Evolutionary conservation across 2,797 vertebrate genomes (phyloP), one percentile per base, ranked within the genome.

Genomic region (Denticeps clupeoides): DNA sequence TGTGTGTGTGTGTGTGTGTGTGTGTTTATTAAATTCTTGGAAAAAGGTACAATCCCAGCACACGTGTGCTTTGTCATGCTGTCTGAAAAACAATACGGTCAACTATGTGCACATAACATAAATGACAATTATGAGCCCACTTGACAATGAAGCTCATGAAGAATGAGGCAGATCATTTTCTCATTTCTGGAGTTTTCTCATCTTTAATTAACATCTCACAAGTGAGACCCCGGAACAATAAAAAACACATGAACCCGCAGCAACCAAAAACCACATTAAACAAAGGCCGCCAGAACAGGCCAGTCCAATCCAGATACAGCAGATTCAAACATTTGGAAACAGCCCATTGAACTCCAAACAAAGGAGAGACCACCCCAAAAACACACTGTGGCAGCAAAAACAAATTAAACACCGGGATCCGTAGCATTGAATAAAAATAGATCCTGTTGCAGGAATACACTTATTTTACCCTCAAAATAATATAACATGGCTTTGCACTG

Each of bases 241-340:
- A 50, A 57, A 73, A 63, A 63, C 78, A 81, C 74, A 80, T 77
- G 75, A 70, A 64, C 49, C 48, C 16, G 22, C 62, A 64, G 62
- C 46, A 64, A 62, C 64, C 56, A 45, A 52, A 70, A 62, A 68
- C 72, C 77, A 79, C 78, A 79, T 79, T 62, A 79, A 82, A 69
- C 59, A 62, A 46, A 61, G 19, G 47, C 25, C 18, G 49, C 42
- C 51, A 10, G 25, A 56, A 58, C 59, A 25, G 56, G 69, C 60
- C 62, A 64, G 71, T 75, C 69, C 62, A 59, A 70, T 70, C 70
- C 74, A 78, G 74, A 81, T 73, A 72, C 52, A 62, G 62, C 58
- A 57, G 41, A 60, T 64, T 77, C 63, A 74, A 76, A 78, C 69
- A 69, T 59, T 67, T 54, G 62, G 65, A 41, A 42, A 70, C 65